These are phyloP conservation scores for Amphipyra berbera DNA, from an alignment of 2,888 invertebrate species.

Conservation along the genomic window DNA sequence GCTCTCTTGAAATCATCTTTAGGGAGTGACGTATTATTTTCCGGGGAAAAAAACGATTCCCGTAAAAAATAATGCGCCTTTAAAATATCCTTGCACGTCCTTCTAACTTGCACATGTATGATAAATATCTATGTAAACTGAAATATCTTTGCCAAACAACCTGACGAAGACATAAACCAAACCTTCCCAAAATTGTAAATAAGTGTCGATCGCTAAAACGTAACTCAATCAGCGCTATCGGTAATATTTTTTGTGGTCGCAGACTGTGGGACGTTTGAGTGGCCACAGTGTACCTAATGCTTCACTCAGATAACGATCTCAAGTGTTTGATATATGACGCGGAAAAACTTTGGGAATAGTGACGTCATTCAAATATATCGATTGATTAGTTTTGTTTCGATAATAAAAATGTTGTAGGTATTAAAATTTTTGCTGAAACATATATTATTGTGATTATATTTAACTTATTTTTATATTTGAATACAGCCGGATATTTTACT, in stretches of 20 bases:
- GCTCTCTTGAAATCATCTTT: no score
- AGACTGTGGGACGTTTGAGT: constrained; percentile 52
- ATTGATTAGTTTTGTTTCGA: constrained; percentile 7
- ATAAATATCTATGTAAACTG: not conserved
- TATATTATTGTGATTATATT: no score
- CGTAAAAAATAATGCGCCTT: no score
- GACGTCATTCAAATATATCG: constrained; percentile 49
- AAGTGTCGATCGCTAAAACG: constrained; percentile 31
- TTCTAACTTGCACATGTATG: no score
- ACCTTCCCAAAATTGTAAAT: constrained; percentile 11
- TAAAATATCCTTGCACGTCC: no score
- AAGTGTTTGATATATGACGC: constrained; percentile 71
- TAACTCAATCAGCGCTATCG: constrained; percentile 54
- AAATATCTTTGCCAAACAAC: constrained; percentile 1
- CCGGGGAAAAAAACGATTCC: no score
- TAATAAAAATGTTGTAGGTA: no score
- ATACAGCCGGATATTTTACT: no score
- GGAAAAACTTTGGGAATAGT: constrained; percentile 59
- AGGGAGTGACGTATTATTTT: no score
- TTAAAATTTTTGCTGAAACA: no score
- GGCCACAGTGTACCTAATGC: constrained; percentile 68
- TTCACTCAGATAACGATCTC: constrained; percentile 72
- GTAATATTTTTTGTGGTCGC: constrained; percentile 51
- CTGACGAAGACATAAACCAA: constrained; percentile 20
- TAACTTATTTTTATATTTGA: no score